A percentile compares a stretch with the other conserved stretches of the same genome.
Evolutionary conservation across 2,888 invertebrate species (phyloP).

Genomic region (Drosophila falleni): DNA sequence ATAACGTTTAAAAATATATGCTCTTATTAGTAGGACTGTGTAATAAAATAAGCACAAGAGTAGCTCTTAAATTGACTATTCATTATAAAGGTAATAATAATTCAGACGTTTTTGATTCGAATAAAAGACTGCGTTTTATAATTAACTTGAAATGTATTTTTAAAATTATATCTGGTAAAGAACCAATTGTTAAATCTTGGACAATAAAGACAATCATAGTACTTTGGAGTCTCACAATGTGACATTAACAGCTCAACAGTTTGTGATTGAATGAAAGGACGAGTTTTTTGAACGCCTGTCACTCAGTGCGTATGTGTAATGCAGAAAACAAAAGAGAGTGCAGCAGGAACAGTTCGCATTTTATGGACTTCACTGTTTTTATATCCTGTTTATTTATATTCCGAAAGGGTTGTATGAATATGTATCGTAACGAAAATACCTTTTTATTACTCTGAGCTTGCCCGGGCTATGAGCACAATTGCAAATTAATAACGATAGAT

Average conservation of each 20-base stretch:
- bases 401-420: background rate
- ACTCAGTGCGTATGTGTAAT: slow-evolving; percentile 56
- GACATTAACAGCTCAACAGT: slow-evolving; percentile 49
- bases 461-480: too few relatives aligned
- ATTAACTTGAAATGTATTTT: slow-evolving; percentile 6
- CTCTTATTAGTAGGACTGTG: background rate
- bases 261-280: slow-evolving; percentile 17
- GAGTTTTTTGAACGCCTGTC: slow-evolving; percentile 50
- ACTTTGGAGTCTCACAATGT: slow-evolving; percentile 41
- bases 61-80: background rate
- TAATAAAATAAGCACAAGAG: slow-evolving; percentile 23
- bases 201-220: slow-evolving; percentile 47
- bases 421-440: background rate
- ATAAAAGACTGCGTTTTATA: background rate
- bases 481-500: background rate
- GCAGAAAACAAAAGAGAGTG: slow-evolving; percentile 13
- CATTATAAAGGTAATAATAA: background rate
- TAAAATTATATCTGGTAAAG: slow-evolving; percentile 2
- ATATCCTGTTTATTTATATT: slow-evolving; percentile 4
- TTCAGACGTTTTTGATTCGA: background rate
- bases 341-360: slow-evolving; percentile 11
- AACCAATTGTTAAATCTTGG: slow-evolving; percentile 36
- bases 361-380: slow-evolving; percentile 18
- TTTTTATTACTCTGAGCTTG: background rate
- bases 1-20: background rate